Percentiles rank a stretch among this genome's conserved stretches.
Conservation (phyloP, 2,113 vertebrate genomes). For the Callionymus lyra region DNA sequence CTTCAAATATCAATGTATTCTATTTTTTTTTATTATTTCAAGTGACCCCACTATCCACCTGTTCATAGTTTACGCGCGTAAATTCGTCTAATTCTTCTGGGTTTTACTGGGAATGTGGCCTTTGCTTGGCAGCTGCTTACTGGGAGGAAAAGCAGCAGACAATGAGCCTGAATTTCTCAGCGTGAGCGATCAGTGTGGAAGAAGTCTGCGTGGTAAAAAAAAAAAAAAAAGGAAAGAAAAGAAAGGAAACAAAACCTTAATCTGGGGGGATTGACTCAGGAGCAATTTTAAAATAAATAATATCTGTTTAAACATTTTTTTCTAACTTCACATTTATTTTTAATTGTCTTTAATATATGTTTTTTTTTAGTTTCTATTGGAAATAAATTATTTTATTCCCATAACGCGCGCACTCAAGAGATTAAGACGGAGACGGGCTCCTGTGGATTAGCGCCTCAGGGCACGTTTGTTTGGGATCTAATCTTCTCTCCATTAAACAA, state of each 20-base stretch:
- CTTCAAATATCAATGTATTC: too few species aligned
- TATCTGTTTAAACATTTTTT: too few species aligned
- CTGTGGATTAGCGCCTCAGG: constrained; percentile 59
- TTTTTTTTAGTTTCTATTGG: too few species aligned
- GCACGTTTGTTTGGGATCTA: constrained; percentile 71
- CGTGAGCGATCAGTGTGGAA: constrained; percentile 45
- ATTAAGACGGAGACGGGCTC: constrained; percentile 23
- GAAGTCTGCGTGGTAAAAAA: constrained; percentile 12
- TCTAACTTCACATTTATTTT: too few species aligned
- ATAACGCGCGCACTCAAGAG: constrained; percentile 46
- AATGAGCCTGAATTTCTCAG: constrained; percentile 63
- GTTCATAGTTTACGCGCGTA: too few species aligned
- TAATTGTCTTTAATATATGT: too few species aligned
- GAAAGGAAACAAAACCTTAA: constrained; percentile 13
- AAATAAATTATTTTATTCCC: too few species aligned
- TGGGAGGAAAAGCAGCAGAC: constrained; percentile 64
- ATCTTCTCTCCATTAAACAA: too few species aligned
- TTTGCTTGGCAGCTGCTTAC: constrained; percentile 74
- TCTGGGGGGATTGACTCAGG: constrained; percentile 10
- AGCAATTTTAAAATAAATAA: constrained; percentile 6
- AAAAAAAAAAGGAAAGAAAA: neutral
- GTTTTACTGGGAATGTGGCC: constrained; percentile 48
- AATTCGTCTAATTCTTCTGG: too few species aligned
- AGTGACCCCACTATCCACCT: too few species aligned
- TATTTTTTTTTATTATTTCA: too few species aligned